Base-by-base conservation (phyloP, 2,797 vertebrate species). In the Aythya fuligula region DNA sequence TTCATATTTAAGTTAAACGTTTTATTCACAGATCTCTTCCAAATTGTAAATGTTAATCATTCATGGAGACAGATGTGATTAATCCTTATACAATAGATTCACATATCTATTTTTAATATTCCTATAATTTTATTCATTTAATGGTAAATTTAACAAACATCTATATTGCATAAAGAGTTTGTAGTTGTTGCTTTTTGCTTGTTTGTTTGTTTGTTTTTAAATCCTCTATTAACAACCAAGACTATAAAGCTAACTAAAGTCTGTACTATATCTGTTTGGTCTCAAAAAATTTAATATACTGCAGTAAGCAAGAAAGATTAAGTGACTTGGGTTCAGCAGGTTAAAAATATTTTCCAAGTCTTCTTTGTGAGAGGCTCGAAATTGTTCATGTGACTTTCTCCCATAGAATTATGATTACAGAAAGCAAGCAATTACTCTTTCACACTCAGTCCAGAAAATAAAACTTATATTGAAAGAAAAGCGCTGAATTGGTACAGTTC, bases 311-410 rank as follows among this genome's bases (percentile, higher is more conserved):
- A 75, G 88, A 85, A 94, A 89, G 94, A 97, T 94, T 90, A 96
- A 94, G 80, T 89, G 14, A 79, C 91, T 88, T 45, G 58, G 84
- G 39, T 90, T 91, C 64, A 80, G 93, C 64, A 92, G 80, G 95
- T 96, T 90, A 96, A 96, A 96, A 95, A 94, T 95, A 94, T 85
- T 96, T 96, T 93, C 75, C 67, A 92, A 43, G 86, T 74, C 81
- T 74, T 71, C 51, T 66, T 69, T 66, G 27, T 69, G 65, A 89
- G 78, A 93, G 19, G 36, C 87, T 96, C 0, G 0, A 75, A 78
- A 93, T 69, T 90, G 77, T 80, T 93, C 94, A 94, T 65, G 57
- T 93, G 90, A 82, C 85, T 96, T 92, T 90, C 64, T 91, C 53
- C 41, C 34, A 65, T 49, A 77, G 84, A 95, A 94, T 95, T 94